These are phyloP conservation scores for Porites evermanni DNA, from an alignment of 92 coral and sea anemone genomes.

Conservation along the genomic window DNA sequence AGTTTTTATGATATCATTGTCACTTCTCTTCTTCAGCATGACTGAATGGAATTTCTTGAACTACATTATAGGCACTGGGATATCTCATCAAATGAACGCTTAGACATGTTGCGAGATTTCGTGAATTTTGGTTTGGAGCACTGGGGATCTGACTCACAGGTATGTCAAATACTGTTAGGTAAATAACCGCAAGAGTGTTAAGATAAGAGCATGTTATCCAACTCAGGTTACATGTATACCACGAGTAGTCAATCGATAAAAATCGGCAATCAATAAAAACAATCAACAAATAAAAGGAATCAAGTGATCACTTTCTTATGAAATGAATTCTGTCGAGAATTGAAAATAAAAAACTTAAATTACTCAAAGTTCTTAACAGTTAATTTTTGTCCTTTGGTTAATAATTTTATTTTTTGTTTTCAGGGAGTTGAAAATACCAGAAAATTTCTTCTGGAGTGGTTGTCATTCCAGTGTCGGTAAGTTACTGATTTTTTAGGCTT, in stretches of 20 bases:
- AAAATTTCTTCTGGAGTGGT: constrained; percentile 93
- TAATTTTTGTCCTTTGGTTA: neutral
- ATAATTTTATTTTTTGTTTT: neutral
- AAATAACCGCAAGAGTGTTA: too few relatives aligned
- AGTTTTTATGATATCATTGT: neutral
- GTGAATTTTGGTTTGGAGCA: constrained; percentile 93
- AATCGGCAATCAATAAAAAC: too few relatives aligned
- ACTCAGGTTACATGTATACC: too few relatives aligned
- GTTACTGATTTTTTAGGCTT: neutral
- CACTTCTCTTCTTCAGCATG: neutral
- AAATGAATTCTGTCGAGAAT: too few relatives aligned
- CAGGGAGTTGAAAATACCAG: constrained; percentile 98
- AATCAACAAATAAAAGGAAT: too few relatives aligned
- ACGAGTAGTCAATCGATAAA: too few relatives aligned
- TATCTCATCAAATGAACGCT: constrained; percentile 88
- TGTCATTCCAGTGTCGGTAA: constrained; percentile 94
- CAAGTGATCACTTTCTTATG: neutral
- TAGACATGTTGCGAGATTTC: constrained; percentile 82
- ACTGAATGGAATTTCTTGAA: neutral
- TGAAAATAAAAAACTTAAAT: too few relatives aligned
- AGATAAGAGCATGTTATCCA: too few relatives aligned
- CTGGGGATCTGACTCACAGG: constrained; percentile 99
- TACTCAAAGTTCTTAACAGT: neutral
- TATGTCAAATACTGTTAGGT: neutral
- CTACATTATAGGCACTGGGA: constrained; percentile 89